Conservation (phyloP, 2,113 vertebrate species). For the Thomomys bottae region DNA sequence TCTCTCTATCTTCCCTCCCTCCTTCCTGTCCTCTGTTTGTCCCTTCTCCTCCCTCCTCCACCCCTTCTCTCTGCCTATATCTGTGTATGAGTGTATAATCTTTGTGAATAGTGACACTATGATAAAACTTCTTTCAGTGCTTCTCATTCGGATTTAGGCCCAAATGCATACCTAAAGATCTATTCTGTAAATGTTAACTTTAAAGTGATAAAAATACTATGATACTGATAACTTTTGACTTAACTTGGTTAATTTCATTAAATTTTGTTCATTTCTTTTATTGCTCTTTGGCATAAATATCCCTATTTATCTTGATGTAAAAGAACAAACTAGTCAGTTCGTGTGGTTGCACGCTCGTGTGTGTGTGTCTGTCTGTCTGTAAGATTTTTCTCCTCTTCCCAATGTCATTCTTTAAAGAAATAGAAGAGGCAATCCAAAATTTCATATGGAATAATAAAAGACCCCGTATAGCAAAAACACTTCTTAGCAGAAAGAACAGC, state of each 20-base stretch:
- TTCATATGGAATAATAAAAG: too few relatives aligned
- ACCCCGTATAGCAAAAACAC: too few relatives aligned
- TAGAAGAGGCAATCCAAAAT: too few relatives aligned
- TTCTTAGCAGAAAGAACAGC: too few relatives aligned
- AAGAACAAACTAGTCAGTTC: too few relatives aligned
- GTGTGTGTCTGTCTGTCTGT: too few relatives aligned
- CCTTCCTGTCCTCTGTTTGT: too few relatives aligned
- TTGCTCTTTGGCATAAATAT: not conserved
- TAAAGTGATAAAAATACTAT: not conserved
- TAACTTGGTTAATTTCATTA: slow-evolving; percentile 26
- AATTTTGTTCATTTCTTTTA: not conserved
- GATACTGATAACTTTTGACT: not conserved
- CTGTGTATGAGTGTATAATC: not conserved
- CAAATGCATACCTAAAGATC: not conserved
- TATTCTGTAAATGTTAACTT: slow-evolving; percentile 29
- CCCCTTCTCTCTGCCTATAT: not conserved
- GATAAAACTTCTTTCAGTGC: not conserved
- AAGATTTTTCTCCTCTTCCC: not conserved
- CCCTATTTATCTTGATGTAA: too few relatives aligned
- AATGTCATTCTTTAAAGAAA: too few relatives aligned
- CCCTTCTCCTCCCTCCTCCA: too few relatives aligned
- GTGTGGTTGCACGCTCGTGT: not conserved
- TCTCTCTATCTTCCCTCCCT: too few relatives aligned
- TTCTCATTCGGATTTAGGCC: not conserved
- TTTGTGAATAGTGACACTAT: not conserved